phyloP scores from a whole-genome alignment of 2,888 invertebrate genomes.

The Thyatira batis region DNA sequence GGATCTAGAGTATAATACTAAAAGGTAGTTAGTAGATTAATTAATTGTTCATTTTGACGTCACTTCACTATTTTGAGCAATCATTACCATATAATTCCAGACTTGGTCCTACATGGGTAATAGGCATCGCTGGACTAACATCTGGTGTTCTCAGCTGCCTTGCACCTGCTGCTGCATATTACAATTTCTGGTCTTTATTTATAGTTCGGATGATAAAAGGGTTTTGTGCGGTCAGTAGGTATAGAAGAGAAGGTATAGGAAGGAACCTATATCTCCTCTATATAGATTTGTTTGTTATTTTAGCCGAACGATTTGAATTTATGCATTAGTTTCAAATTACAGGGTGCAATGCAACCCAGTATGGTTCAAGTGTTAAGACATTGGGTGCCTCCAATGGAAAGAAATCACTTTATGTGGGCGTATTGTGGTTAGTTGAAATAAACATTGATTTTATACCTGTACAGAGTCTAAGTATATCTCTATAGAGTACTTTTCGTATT shows the following conservation, averaged over 20 bases:
- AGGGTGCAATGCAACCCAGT: constrained; percentile 77
- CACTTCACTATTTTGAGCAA: no score
- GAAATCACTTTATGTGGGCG: constrained; percentile 76
- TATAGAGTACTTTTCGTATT: no score
- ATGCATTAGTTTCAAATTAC: constrained; percentile 16
- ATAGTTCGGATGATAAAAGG: constrained; percentile 59
- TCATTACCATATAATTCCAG: no score
- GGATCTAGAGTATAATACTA: no score
- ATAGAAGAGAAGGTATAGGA: no score
- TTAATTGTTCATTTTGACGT: no score
- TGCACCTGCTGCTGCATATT: constrained; percentile 65
- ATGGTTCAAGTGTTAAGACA: constrained; percentile 73
- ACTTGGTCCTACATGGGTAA: constrained; percentile 71
- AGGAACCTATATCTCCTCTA: no score
- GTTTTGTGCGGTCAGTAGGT: constrained; percentile 73
- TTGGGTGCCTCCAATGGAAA: constrained; percentile 75
- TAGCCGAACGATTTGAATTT: not conserved
- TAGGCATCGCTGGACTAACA: constrained; percentile 59
- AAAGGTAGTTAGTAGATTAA: no score
- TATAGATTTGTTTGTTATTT: not conserved
- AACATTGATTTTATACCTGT: not conserved
- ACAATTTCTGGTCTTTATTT: constrained; percentile 64
- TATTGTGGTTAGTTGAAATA: constrained; percentile 62
- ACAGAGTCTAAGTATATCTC: not conserved
- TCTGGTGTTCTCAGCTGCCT: constrained; percentile 65